Percentiles rank a stretch among this genome's conserved stretches.
Conservation (phyloP, 2,113 vertebrate genomes). For the Chunga burmeisteri region DNA sequence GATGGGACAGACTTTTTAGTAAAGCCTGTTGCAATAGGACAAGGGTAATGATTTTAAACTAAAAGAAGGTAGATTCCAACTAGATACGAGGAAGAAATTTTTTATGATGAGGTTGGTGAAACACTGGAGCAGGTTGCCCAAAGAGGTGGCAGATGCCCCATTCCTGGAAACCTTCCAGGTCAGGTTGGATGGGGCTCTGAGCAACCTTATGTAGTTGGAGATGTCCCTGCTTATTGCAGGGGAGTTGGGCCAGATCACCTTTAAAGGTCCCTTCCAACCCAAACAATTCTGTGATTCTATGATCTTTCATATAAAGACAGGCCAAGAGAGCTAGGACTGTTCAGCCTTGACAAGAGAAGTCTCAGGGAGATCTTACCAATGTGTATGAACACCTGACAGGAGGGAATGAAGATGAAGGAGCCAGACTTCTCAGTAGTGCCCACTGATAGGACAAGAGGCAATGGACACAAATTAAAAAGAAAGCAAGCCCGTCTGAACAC, state of each 20-base stretch:
- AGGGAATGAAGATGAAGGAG: background rate
- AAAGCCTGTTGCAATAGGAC: background rate
- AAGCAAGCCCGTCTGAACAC: background rate
- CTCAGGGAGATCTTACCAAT: background rate
- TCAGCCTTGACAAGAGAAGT: background rate
- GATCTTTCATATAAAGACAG: background rate
- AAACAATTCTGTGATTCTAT: background rate
- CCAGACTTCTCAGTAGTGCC: background rate
- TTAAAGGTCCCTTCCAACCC: background rate
- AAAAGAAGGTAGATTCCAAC: background rate
- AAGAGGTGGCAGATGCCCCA: background rate
- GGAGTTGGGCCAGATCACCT: background rate
- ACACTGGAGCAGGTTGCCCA: background rate
- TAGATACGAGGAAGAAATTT: background rate
- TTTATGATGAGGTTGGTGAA: background rate
- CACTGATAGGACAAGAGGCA: background rate
- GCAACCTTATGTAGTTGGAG: background rate
- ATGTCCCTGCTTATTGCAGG: background rate
- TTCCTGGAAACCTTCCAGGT: background rate
- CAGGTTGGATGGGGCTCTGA: background rate
- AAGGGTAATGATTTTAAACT: background rate
- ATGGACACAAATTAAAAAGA: background rate
- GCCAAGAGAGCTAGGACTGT: background rate
- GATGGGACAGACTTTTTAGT: background rate
- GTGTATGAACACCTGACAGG: background rate